Evolutionary conservation across 2,113 vertebrate genomes (phyloP), one percentile per base, ranked within the genome.

Genomic region (Apaloderma vittatum): DNA sequence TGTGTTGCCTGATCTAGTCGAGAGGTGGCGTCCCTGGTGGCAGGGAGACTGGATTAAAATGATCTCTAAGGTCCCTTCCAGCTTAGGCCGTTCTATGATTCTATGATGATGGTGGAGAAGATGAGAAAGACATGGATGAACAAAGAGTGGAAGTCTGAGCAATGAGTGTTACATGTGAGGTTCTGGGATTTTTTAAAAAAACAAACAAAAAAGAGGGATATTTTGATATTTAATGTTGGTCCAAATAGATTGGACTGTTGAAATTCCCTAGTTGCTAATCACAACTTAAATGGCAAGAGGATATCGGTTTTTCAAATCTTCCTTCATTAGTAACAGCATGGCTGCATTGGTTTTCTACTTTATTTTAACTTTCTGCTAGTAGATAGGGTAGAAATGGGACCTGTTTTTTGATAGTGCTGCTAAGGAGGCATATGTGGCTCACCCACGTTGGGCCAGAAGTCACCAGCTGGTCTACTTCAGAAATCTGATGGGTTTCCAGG

Each of bases 401-500:
- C 16, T 36, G 27, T 49, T 26, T 66, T 94, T 66, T 78, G 20
- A 78, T n/a, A 4, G 7, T 67, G 27, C 58, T 6, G 3, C 14
- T 51, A 18, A 51, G 24, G 16, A 72, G 18, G 12, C 3, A n/a
- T 12, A 52, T 11, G 32, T 79, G 19, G 6, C 16, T 86, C 16
- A 40, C 11, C 15, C 14, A 15, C 12, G 34, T 52, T 58, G 61
- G 40, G 19, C 4, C 23, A 55, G 45, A 13, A 77, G 8, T 54
- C 48, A 58, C 23, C 14, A 54, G 30, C 8, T 63, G 46, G 13
- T 62, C 48, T 75, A 27, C 43, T 36, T 63, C 29, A 79, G 79
- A 34, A 15, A 30, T 45, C 36, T 30, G 4, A 17, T 6, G 2
- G 0, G 8, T 37, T 57, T 45, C 23, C 15, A 54, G n/a, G 15